Base-by-base conservation (phyloP, 2,797 vertebrate genomes). In the Telmatherina bonti region DNA sequence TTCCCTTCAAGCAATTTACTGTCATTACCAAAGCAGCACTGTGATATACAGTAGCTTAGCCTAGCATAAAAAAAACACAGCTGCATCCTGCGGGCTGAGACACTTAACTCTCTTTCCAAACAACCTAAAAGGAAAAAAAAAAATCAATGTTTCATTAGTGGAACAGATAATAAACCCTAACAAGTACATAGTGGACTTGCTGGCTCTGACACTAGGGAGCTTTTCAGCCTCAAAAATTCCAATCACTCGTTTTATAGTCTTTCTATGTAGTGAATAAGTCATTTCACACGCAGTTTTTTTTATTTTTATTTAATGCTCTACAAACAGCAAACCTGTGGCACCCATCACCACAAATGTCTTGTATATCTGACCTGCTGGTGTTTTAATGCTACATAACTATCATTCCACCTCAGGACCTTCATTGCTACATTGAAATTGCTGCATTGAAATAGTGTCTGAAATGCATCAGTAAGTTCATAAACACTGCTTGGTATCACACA, bases 41-140 rank as follows among this genome's bases (percentile, higher is more conserved):
- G 38, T 10, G 7, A 16, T 43, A 24, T 51, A 57, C 63, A 67
- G 33, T n/a, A 62, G 29, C 38, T 29, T 45, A 22, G 33, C 43
- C 20, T 56, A 56, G 51, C 57, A 71, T 62, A 20, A 1, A 43
- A n/a, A n/a, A 65, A 65, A 51, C 63, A 62, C 52, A 67, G 68
- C 62, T 29, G 58, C 63, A 57, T 56, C 33, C 52, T 66, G 41
- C 35, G 20, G 51, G n/a, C 51, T 31, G 18, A 27, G 13, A 51
- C 16, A 62, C 38, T 16, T 15, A 41, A 64, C 43, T 33, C 36
- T 55, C 15, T 24, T 47, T 22, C 51, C 15, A 53, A 29, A 53
- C 15, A 27, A 53, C 12, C 29, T 47, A n/a, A 16, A 47, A 47
- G 8, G 8, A n/a, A n/a, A 47, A 45, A 41, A 41, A 47, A 43